Evolutionary conservation across 2,113 vertebrate genomes (phyloP).

Genomic region (Benthochromis sp.): DNA sequence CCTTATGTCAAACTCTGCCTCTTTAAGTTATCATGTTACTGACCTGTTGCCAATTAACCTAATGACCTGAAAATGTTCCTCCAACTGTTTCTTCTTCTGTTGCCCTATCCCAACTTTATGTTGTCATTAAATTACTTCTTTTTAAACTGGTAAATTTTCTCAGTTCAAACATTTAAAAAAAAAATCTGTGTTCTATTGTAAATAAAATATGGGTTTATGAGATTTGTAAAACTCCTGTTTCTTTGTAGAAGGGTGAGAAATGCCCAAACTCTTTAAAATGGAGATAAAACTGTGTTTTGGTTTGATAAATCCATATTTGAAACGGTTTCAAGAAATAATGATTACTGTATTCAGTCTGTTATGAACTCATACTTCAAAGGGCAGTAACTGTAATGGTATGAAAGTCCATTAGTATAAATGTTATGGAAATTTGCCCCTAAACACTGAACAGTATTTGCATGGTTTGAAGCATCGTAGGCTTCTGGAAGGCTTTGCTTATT

Average conservation of each 20-base stretch:
- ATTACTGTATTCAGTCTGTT: neutral
- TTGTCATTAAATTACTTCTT: neutral
- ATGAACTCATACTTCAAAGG: neutral
- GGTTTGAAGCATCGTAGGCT: neutral
- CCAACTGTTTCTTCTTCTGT: neutral
- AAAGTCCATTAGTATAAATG: neutral
- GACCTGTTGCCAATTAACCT: neutral
- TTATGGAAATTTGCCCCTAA: neutral
- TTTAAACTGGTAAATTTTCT: neutral
- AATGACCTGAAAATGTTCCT: neutral
- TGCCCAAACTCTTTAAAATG: neutral
- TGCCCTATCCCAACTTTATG: neutral
- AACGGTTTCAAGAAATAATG: neutral
- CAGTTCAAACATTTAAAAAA: neutral
- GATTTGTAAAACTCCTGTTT: neutral
- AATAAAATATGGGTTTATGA: neutral
- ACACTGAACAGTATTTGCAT: neutral
- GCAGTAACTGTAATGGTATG: neutral
- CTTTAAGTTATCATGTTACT: neutral
- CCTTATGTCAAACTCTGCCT: neutral
- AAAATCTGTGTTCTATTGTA: neutral
- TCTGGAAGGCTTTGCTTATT: neutral
- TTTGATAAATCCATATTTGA: neutral
- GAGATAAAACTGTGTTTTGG: neutral
- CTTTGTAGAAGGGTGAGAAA: neutral